Evolutionary conservation across 2,888 invertebrate species (phyloP).

Genomic region (Branchellion lobata): DNA sequence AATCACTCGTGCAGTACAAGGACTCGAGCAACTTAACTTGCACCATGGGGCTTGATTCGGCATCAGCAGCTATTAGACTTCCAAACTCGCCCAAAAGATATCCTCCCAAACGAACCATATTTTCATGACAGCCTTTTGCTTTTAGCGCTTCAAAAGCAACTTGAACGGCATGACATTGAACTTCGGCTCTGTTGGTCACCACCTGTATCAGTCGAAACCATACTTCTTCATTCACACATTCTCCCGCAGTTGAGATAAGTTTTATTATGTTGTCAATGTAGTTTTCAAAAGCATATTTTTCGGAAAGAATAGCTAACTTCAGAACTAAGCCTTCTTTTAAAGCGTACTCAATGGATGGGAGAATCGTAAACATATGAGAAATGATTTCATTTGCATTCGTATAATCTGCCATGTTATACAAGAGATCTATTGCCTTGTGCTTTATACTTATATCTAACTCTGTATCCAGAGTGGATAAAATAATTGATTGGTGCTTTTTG

Average conservation of each 20-base stretch:
- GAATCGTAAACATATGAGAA: neutral
- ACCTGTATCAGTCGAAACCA: conserved; percentile 99
- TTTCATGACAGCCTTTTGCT: conserved; percentile 98
- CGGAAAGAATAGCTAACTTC: conserved; percentile 96
- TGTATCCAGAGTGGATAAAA: conserved; percentile 97
- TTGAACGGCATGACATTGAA: conserved; percentile 98
- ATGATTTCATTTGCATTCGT: conserved; percentile 99
- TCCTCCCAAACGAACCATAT: conserved; percentile 99
- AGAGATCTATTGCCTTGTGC: conserved; percentile 93
- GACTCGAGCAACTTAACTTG: conserved; percentile 98
- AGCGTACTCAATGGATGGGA: neutral
- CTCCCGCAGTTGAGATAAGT: conserved; percentile 97
- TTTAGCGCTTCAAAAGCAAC: conserved; percentile 97
- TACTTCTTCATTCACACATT: conserved; percentile 94
- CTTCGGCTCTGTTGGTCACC: conserved; percentile 97
- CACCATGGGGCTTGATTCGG: conserved; percentile 90
- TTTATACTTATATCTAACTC: conserved; percentile 97
- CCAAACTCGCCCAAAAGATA: conserved; percentile 80
- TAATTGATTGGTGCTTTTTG: conserved; percentile 98
- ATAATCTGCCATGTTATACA: conserved; percentile 99
- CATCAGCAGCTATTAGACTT: conserved; percentile 97
- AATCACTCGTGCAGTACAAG: conserved; percentile 95
- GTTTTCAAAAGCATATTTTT: conserved; percentile 98
- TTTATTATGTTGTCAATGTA: conserved; percentile 93
- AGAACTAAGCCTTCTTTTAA: conserved; percentile 68